Conservation (phyloP, 2,113 vertebrate genomes). For the Cephalopholis sonnerati region DNA sequence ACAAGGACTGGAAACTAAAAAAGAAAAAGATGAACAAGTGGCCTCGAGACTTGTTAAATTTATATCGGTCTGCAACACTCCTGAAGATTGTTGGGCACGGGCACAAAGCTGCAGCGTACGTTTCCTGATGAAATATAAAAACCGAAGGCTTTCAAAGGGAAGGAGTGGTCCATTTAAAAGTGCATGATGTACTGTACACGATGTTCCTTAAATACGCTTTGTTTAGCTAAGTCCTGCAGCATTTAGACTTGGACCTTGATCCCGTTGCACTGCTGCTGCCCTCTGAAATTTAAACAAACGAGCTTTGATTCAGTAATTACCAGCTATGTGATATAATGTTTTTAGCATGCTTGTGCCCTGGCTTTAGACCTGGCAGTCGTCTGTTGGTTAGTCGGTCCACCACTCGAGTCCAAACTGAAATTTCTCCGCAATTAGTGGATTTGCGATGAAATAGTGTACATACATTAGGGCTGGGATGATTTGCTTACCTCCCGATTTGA, state of each 20-base stretch:
- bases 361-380: background rate
- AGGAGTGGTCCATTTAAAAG: background rate
- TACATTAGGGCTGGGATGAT: too few species aligned
- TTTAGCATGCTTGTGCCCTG: background rate
- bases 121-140: background rate
- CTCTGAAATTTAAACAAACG: background rate
- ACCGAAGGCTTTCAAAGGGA: background rate
- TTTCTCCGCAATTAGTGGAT: background rate
- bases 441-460: background rate
- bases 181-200: background rate
- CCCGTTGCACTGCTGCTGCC: background rate
- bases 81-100: background rate
- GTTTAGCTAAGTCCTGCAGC: background rate
- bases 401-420: background rate
- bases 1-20: slow-evolving; percentile 20
- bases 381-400: background rate
- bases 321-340: background rate
- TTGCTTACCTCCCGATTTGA: too few species aligned
- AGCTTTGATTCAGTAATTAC: background rate
- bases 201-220: background rate
- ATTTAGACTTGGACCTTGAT: background rate
- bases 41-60: slow-evolving; percentile 31
- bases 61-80: slow-evolving; percentile 14
- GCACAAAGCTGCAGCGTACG: background rate
- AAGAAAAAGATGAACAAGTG: slow-evolving; percentile 9